Evolutionary conservation across 2,113 vertebrate genomes (phyloP).

Genomic region (Crotalus viridis): DNA sequence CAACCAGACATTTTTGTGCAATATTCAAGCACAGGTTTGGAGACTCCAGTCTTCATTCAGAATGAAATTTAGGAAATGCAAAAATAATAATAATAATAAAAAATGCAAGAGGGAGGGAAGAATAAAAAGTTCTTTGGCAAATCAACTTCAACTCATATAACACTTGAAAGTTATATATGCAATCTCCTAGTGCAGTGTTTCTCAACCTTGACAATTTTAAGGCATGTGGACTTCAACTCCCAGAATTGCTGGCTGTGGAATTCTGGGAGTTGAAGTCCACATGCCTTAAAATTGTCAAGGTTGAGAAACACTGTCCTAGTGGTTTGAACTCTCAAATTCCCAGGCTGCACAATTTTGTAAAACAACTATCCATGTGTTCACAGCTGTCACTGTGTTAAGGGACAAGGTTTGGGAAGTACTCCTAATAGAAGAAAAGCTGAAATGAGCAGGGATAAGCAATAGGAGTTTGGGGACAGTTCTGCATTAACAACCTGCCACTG

Average conservation of each 20-base stretch:
- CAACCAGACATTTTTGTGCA: neutral
- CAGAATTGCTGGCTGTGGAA: too few relatives aligned
- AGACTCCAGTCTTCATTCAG: neutral
- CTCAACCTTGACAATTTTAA: too few relatives aligned
- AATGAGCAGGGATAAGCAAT: neutral
- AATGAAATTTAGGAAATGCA: neutral
- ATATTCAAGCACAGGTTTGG: neutral
- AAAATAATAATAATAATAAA: neutral
- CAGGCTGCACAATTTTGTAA: neutral
- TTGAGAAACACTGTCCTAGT: neutral
- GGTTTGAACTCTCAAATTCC: neutral
- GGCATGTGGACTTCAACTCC: too few relatives aligned
- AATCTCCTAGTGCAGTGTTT: neutral
- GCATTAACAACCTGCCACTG: neutral
- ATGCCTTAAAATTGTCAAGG: too few relatives aligned
- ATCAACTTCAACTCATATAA: neutral
- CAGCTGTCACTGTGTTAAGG: neutral
- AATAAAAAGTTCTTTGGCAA: neutral
- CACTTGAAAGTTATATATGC: neutral
- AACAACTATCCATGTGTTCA: neutral
- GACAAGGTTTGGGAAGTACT: neutral
- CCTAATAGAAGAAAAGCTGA: neutral
- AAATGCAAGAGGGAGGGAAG: neutral
- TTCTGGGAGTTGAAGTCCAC: too few relatives aligned
- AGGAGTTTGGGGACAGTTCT: neutral